Conservation (phyloP, 2,888 invertebrate species). For the Diarsia brunnea region DNA sequence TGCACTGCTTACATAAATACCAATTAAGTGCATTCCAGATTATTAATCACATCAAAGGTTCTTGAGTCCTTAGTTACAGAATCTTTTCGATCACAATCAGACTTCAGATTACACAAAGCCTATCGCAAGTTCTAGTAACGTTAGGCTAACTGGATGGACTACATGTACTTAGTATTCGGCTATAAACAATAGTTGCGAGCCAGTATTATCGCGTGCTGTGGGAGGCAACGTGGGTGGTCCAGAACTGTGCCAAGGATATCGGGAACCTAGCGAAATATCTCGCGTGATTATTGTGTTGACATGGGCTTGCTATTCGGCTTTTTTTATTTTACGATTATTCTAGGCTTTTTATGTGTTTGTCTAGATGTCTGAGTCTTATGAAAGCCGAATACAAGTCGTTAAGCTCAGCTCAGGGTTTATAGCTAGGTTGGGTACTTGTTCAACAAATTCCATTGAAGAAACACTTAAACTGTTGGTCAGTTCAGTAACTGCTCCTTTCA, state of each 20-base stretch:
- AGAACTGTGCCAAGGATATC: constrained; percentile 84
- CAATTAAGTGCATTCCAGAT: constrained; percentile 9
- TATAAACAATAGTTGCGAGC: constrained; percentile 56
- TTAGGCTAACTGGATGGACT: constrained; percentile 34
- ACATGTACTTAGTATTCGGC: constrained; percentile 54
- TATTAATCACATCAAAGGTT: constrained; percentile 10
- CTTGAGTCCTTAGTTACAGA: background rate
- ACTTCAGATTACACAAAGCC: constrained; percentile 13
- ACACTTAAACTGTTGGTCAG: background rate
- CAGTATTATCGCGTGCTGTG: constrained; percentile 66
- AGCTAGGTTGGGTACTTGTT: background rate
- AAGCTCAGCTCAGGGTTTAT: background rate
- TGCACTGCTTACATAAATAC: constrained; percentile 12
- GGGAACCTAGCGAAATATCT: constrained; percentile 70
- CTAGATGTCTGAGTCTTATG: background rate
- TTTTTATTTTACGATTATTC: constrained; percentile 13
- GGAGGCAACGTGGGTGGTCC: constrained; percentile 78
- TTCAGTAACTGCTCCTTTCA: background rate
- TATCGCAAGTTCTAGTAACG: constrained; percentile 15
- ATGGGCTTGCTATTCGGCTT: constrained; percentile 28
- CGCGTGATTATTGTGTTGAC: constrained; percentile 54
- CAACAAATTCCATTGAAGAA: background rate
- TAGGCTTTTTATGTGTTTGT: constrained; percentile 4
- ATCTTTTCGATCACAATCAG: constrained; percentile 2
- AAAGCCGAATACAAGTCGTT: background rate